Conservation (phyloP, 2,797 vertebrate genomes). For the Spheniscus humboldti region DNA sequence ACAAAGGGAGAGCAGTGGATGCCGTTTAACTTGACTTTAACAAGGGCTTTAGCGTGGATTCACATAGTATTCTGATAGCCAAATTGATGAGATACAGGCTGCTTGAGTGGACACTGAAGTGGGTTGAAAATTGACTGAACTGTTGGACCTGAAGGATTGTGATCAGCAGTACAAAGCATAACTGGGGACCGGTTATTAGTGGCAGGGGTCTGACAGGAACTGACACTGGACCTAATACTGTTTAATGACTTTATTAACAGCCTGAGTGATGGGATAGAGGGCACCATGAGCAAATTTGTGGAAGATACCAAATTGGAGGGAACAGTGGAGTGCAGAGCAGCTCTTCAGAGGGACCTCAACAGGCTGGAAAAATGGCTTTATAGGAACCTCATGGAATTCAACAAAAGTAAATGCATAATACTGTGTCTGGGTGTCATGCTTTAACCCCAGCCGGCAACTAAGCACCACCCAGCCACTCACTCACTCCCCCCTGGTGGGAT, state of each 20-base stretch:
- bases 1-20: background rate
- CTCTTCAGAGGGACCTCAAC: background rate
- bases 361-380: background rate
- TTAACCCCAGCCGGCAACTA: no score
- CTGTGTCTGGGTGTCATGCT: background rate
- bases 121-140: background rate
- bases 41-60: background rate
- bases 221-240: background rate
- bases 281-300: background rate
- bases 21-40: background rate
- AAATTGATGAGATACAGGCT: background rate
- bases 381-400: background rate
- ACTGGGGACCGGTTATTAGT: background rate
- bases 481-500: no score
- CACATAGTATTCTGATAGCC: background rate
- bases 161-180: background rate
- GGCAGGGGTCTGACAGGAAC: background rate
- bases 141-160: background rate
- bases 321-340: background rate
- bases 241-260: background rate
- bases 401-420: background rate
- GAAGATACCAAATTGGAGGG: background rate
- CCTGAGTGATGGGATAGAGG: background rate
- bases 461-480: no score
- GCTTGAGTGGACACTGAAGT: background rate